Evolutionary conservation across 2,113 vertebrate genomes (phyloP).

Genomic region (Gambusia holbrooki): DNA sequence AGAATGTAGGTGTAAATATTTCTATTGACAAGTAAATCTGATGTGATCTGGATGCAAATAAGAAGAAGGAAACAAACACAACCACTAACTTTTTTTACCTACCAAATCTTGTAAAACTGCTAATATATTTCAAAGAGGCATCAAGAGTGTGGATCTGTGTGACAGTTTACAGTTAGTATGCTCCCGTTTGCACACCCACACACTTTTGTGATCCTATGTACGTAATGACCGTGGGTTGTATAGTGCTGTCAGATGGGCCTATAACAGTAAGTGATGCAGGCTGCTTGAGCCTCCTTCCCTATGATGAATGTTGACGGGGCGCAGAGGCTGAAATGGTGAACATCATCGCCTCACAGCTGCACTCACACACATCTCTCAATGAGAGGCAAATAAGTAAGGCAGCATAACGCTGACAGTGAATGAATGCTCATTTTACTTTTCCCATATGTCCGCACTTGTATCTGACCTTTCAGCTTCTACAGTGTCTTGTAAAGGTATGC

Average conservation of each 20-base stretch:
- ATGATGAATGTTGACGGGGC: constrained; percentile 69
- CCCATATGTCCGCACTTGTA: constrained; percentile 16
- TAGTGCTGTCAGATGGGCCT: constrained; percentile 57
- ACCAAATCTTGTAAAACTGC: constrained; percentile 5
- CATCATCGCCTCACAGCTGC: constrained; percentile 60
- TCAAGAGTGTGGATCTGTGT: constrained; percentile 23
- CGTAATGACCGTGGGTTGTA: constrained; percentile 51
- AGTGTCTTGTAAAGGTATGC: neutral
- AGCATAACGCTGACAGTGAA: constrained; percentile 33
- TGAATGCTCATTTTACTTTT: constrained; percentile 31
- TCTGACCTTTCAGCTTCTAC: too few relatives aligned
- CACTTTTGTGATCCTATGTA: constrained; percentile 18
- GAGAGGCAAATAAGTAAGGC: constrained; percentile 56
- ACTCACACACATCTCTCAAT: constrained; percentile 45
- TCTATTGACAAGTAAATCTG: constrained; percentile 34
- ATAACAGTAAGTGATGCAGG: constrained; percentile 77
- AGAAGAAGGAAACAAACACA: constrained; percentile 7
- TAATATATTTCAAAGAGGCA: constrained; percentile 1
- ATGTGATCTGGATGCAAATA: constrained; percentile 22
- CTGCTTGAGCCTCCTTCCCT: constrained; percentile 39
- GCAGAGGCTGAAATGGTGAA: constrained; percentile 54
- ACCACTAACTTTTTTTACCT: constrained; percentile 8
- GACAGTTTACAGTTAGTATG: constrained; percentile 28
- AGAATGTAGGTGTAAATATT: constrained; percentile 33
- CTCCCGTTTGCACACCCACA: constrained; percentile 15